These are phyloP conservation scores for Dasypogon diadema DNA, from an alignment of 2,888 invertebrate species.

Conservation along the genomic window DNA sequence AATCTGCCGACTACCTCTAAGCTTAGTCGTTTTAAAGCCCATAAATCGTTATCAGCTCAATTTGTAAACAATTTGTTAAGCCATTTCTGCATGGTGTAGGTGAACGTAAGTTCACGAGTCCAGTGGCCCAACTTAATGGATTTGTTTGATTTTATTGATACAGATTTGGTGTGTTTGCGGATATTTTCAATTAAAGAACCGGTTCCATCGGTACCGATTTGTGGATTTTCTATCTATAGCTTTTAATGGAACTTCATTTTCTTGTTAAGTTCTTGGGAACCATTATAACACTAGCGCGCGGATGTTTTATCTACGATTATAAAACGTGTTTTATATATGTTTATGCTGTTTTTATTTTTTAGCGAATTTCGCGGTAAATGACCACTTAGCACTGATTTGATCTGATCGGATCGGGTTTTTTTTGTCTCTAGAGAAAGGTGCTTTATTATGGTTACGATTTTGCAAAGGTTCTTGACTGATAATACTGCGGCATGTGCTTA, in stretches of 20 bases:
- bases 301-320: neutral
- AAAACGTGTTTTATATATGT: neutral
- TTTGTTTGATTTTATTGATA: constrained; percentile 22
- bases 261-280: neutral
- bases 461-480: constrained; percentile 38
- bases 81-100: neutral
- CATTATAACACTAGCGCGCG: neutral
- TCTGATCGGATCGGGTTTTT: too few species aligned
- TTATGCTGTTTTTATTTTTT: neutral
- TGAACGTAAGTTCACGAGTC: neutral
- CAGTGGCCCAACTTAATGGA: constrained; percentile 23
- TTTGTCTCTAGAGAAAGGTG: neutral
- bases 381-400: constrained; percentile 14
- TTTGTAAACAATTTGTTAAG: neutral
- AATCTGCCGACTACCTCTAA: neutral
- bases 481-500: neutral
- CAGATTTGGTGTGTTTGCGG: neutral
- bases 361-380: constrained; percentile 39
- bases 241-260: constrained; percentile 30
- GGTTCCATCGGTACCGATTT: constrained; percentile 17
- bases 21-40: neutral
- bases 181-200: constrained; percentile 15
- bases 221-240: constrained; percentile 16
- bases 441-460: neutral
- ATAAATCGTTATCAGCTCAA: neutral